Evolutionary conservation across 2,888 invertebrate genomes (phyloP).

Genomic region (Noctua janthina): DNA sequence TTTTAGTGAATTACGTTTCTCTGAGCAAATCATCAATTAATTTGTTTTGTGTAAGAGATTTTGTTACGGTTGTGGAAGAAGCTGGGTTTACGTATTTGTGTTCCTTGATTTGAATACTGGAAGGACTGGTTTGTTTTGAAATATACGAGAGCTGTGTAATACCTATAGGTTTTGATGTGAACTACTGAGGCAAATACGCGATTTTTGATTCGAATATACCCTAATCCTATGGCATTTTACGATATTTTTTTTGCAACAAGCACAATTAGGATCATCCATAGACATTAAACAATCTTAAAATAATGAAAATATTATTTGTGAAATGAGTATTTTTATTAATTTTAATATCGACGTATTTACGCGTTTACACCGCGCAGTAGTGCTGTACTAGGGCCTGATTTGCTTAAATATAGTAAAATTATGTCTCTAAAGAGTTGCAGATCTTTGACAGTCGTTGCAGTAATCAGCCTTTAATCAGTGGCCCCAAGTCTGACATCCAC

Average conservation of each 20-base stretch:
- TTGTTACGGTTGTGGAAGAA: conserved; percentile 17
- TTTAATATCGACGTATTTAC: too few relatives aligned
- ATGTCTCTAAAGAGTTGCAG: not conserved
- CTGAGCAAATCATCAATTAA: conserved; percentile 52
- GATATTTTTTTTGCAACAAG: too few relatives aligned
- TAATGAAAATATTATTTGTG: too few relatives aligned
- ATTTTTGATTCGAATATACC: too few relatives aligned
- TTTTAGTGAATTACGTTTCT: conserved; percentile 57
- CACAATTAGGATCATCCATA: too few relatives aligned
- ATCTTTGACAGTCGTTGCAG: not conserved
- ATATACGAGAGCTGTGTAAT: not conserved
- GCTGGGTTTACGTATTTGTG: not conserved
- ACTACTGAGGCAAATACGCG: not conserved
- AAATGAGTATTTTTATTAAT: too few relatives aligned
- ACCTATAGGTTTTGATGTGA: not conserved
- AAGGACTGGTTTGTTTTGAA: conserved; percentile 1
- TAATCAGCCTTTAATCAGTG: not conserved
- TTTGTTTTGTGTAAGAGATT: conserved; percentile 36
- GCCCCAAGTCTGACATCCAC: not conserved
- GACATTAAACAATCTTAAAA: too few relatives aligned
- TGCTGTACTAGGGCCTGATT: too few relatives aligned
- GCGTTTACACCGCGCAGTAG: too few relatives aligned
- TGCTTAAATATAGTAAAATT: not conserved
- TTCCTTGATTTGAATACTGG: conserved; percentile 7
- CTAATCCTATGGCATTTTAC: too few relatives aligned